Evolutionary conservation across 2,113 vertebrate genomes (phyloP), one percentile per base, ranked within the genome.

Genomic region (Pluvialis apricaria): DNA sequence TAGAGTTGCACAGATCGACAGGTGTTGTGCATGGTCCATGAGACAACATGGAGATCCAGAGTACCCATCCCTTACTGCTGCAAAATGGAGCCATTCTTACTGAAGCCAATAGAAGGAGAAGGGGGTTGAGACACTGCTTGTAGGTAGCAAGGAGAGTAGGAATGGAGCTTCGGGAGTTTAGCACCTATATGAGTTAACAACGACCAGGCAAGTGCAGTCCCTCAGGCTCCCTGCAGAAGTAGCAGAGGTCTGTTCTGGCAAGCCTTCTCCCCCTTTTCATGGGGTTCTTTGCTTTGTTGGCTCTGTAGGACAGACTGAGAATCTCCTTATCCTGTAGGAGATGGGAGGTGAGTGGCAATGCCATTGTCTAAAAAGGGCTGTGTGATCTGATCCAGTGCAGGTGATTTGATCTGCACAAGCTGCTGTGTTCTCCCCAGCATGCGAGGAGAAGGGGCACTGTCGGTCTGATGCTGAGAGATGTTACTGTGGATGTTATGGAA

Each of bases 391-490:
- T n/a, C 15, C 45, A 71, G 24, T 16, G 18, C 17, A 34, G 47
- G 62, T 45, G 32, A 16, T 70, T 32, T 75, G 36, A 36, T 40
- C 38, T 44, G 22, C 6, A 25, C 6, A 3, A 47, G 54, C 16
- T 68, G 3, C 40, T 73, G 4, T 5, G 24, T 31, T 21, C 12
- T 84, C 3, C 51, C 47, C 42, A 81, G 15, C 26, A 22, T 9
- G 14, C 0, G 3, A 38, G 26, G 15, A 65, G 21, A 78, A 49
- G 28, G 16, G 20, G 5, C 17, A 40, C 7, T 22, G 2, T 19
- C 20, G 29, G 25, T 47, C 13, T 75, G 22, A 62, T 7, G 15
- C 3, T 15, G 15, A 51, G 6, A 72, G 20, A 68, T 20, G 29
- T 68, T 62, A 29, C 25, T 60, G 22, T 0, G 1, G 15, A 25